Percentiles rank a stretch among this genome's conserved stretches.
These are phyloP conservation scores for Callinectes sapidus DNA, from an alignment of 2,888 invertebrate species.

Conservation along the genomic window DNA sequence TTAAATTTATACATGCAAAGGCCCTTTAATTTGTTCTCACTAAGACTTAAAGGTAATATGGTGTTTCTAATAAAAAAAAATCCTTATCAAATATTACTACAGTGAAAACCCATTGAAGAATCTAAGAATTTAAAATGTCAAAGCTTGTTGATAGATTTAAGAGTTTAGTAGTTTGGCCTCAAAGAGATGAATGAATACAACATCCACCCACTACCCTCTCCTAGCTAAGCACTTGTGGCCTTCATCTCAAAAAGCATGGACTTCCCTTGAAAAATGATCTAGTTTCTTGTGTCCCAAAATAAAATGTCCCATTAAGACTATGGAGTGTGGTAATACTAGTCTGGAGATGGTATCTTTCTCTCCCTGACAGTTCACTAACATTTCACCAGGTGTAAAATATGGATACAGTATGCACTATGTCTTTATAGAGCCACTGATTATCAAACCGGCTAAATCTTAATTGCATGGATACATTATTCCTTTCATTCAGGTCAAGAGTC, in stretches of 20 bases:
- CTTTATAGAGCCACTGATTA: no score
- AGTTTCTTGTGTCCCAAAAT: not conserved
- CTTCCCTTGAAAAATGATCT: not conserved
- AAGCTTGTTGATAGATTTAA: no score
- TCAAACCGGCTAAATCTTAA: no score
- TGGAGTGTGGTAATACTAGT: not conserved
- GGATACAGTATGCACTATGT: not conserved
- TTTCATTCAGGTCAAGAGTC: no score
- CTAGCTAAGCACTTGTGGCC: conserved; percentile 46
- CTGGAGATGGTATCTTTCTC: not conserved
- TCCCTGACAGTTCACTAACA: conserved; percentile 5
- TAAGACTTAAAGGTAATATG: no score
- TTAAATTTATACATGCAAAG: no score
- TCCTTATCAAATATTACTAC: no score
- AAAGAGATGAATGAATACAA: not conserved
- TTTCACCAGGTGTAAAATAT: not conserved
- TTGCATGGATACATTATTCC: not conserved
- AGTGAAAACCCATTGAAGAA: no score
- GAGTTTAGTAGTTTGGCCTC: not conserved
- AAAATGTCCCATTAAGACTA: not conserved
- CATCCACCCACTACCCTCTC: conserved; percentile 1
- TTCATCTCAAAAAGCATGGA: conserved; percentile 42
- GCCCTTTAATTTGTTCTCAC: no score
- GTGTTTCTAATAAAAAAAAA: no score
- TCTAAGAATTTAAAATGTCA: no score